phyloP scores from a whole-genome alignment of 2,888 invertebrate species.

The Clunio marinus region DNA sequence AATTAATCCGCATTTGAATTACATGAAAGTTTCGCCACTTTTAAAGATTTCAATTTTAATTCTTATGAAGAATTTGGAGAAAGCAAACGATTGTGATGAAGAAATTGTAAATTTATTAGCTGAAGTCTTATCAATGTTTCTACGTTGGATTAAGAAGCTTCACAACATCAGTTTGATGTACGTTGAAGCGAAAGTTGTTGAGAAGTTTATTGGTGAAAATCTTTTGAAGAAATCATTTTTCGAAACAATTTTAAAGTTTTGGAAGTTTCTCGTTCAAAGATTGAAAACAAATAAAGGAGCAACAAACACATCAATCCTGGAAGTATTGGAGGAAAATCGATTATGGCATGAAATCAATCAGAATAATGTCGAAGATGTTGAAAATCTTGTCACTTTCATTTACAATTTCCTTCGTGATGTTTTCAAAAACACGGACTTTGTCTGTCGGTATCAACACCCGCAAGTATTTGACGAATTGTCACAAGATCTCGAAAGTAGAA shows the following conservation, averaged over 20 bases:
- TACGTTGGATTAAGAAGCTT: conserved; percentile 43
- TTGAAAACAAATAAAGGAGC: not conserved
- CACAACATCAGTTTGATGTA: conserved; percentile 48
- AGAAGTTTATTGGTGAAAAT: conserved; percentile 50
- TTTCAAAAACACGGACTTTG: not conserved
- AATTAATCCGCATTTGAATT: conserved; percentile 51
- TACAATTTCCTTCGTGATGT: not conserved
- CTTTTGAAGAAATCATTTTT: conserved; percentile 45
- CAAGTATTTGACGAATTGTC: conserved; percentile 18
- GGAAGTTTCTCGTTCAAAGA: not conserved
- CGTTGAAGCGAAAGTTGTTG: conserved; percentile 49
- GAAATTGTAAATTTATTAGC: not conserved
- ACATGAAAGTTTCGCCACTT: conserved; percentile 50
- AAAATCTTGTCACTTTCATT: not conserved
- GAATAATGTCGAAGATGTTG: not conserved
- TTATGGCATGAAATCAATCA: not conserved
- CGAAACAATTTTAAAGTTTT: conserved; percentile 25
- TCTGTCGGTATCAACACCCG: conserved; percentile 15
- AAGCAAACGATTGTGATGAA: not conserved
- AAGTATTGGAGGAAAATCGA: not conserved
- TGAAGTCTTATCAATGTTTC: not conserved
- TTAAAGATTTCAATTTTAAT: conserved; percentile 46
- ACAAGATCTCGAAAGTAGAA: not conserved
- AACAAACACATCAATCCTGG: not conserved
- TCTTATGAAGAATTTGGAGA: not conserved